Evolutionary conservation across 1,140 invertebrate genomes (phyloP).

Genomic region (Bombus cullumanus): DNA sequence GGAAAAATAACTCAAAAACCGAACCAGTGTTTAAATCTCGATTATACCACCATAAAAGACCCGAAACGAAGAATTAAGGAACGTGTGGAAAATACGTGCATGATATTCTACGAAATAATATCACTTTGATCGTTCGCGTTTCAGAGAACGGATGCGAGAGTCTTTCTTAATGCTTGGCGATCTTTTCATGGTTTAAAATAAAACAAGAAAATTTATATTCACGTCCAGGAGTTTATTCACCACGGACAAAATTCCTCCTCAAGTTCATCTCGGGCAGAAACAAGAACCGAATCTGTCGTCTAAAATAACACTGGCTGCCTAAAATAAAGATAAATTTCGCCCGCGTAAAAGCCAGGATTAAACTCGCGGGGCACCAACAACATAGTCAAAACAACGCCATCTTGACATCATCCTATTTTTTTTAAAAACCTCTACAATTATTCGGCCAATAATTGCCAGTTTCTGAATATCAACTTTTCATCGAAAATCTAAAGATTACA

Average conservation of each 20-base stretch:
- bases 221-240: neutral
- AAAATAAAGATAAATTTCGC: neutral
- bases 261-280: neutral
- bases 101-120: neutral
- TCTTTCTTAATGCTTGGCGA: too few relatives aligned
- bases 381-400: too few relatives aligned
- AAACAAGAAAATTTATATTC: neutral
- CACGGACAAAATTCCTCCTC: neutral
- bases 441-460: too few relatives aligned
- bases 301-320: neutral
- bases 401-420: too few relatives aligned
- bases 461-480: too few relatives aligned
- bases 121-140: neutral
- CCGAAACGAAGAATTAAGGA: neutral
- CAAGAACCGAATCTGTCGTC: neutral
- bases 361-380: neutral
- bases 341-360: slow-evolving; percentile 3
- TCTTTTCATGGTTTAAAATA: too few relatives aligned
- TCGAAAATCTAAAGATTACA: too few relatives aligned
- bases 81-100: too few relatives aligned
- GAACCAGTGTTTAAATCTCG: neutral
- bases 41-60: neutral
- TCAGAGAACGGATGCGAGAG: too few relatives aligned
- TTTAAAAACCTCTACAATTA: too few relatives aligned
- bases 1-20: neutral